Conservation (phyloP, 2,797 vertebrate genomes). For the Lepidocolaptes lacrymiger region DNA sequence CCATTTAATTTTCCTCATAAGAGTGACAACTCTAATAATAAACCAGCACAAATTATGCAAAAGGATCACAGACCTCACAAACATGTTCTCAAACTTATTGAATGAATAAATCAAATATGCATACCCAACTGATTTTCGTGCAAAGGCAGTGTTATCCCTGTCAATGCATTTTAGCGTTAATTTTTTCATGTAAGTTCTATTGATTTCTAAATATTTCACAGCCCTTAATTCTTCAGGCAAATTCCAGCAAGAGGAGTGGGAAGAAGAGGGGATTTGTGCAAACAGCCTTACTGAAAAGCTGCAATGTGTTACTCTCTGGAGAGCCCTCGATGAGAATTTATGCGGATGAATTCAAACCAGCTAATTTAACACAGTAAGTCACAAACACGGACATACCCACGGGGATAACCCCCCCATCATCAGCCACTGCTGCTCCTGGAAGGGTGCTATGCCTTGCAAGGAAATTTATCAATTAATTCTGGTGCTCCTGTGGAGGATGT, state of each 20-base stretch:
- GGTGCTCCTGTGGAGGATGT: not conserved
- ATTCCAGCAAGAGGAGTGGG: not conserved
- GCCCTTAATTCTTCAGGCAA: slow-evolving; percentile 23
- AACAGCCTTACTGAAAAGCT: not conserved
- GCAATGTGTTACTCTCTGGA: not conserved
- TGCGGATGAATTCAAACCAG: slow-evolving; percentile 1
- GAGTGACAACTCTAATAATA: slow-evolving; percentile 37
- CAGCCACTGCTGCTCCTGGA: not conserved
- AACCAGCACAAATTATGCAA: slow-evolving; percentile 27
- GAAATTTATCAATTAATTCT: not conserved
- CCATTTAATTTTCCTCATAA: slow-evolving; percentile 24
- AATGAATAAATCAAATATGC: slow-evolving; percentile 40
- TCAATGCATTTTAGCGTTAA: not conserved
- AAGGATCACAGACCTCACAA: slow-evolving; percentile 20
- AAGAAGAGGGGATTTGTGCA: not conserved
- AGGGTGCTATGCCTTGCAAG: not conserved
- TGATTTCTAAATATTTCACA: slow-evolving; percentile 41
- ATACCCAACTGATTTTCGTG: not conserved
- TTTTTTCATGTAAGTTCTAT: slow-evolving; percentile 41
- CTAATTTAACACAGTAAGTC: not conserved
- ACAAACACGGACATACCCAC: not conserved
- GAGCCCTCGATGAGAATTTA: not conserved
- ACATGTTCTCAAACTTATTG: slow-evolving; percentile 9
- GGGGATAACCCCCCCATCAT: not conserved
- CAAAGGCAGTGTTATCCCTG: not conserved